Evolutionary conservation across 92 coral and sea anemone species (phyloP).

Genomic region (Epizoanthus ramosus): DNA sequence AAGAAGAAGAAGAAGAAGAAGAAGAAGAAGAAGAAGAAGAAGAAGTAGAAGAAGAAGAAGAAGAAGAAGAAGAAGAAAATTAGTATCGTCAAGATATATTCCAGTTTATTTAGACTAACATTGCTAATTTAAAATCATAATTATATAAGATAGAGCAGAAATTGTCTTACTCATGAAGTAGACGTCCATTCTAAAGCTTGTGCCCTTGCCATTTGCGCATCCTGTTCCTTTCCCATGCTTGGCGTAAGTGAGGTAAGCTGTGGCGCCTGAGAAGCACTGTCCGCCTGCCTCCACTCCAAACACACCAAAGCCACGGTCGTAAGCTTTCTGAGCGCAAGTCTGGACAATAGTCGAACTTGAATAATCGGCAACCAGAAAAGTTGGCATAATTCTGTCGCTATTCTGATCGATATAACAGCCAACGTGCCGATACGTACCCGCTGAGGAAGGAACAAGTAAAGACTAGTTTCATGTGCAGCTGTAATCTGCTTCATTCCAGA

Average conservation of each 20-base stretch:
- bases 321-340: conserved; percentile 19
- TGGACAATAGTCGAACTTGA: not conserved
- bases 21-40: too few species aligned
- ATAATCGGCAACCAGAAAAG: not conserved
- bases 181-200: not conserved
- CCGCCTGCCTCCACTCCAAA: conserved; percentile 45
- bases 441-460: too few species aligned
- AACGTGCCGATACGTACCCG: too few species aligned
- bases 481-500: too few species aligned
- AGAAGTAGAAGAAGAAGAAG: too few species aligned
- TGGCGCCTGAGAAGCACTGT: conserved; percentile 37
- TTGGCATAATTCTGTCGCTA: not conserved
- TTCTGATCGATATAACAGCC: not conserved
- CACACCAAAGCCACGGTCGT: conserved; percentile 21
- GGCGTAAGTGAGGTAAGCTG: conserved; percentile 6
- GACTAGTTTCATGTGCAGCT: too few species aligned
- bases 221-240: not conserved
- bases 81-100: too few species aligned
- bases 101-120: too few species aligned
- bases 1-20: too few species aligned
- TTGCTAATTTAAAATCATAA: too few species aligned
- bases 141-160: too few species aligned
- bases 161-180: not conserved
- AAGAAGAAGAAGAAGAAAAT: too few species aligned
- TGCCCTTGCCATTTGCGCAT: not conserved